Percentiles rank a stretch among this genome's conserved stretches.
phyloP scores from a whole-genome alignment of 2,888 invertebrate species.

The Noctua comes region DNA sequence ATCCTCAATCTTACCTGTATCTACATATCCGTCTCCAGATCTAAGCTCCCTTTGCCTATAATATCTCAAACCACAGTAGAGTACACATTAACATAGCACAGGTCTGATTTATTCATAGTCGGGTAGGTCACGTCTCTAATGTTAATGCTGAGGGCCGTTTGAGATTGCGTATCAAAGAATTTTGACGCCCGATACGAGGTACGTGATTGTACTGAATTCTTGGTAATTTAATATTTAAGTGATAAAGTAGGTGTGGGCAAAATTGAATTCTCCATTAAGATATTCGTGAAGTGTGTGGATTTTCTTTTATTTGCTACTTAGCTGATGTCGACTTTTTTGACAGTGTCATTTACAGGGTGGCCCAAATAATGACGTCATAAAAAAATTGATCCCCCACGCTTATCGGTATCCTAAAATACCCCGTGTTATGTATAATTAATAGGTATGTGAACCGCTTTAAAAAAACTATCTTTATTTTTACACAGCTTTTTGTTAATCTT shows the following conservation, averaged over 20 bases:
- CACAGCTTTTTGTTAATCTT: too few relatives aligned
- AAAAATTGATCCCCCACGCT: too few relatives aligned
- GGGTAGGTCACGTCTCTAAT: constrained; percentile 65
- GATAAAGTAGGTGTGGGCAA: neutral
- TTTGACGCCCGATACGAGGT: constrained; percentile 45
- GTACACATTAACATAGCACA: constrained; percentile 55
- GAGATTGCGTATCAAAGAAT: constrained; percentile 57
- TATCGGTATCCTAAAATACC: too few relatives aligned
- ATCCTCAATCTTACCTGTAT: neutral
- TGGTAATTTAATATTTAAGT: neutral
- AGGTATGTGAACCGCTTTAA: too few relatives aligned
- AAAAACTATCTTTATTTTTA: too few relatives aligned
- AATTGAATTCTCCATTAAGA: neutral
- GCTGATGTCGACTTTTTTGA: too few relatives aligned
- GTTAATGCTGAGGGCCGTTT: constrained; percentile 66
- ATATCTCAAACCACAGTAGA: constrained; percentile 40
- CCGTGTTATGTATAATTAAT: too few relatives aligned
- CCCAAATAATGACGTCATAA: too few relatives aligned
- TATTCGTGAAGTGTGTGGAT: neutral
- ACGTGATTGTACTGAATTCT: constrained; percentile 46
- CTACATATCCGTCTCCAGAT: constrained; percentile 1
- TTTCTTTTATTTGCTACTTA: neutral
- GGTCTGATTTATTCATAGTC: constrained; percentile 71
- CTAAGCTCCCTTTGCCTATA: constrained; percentile 27
- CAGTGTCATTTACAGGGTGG: too few relatives aligned